Base-by-base conservation (phyloP, 2,113 vertebrate genomes). In the Monopterus albus region DNA sequence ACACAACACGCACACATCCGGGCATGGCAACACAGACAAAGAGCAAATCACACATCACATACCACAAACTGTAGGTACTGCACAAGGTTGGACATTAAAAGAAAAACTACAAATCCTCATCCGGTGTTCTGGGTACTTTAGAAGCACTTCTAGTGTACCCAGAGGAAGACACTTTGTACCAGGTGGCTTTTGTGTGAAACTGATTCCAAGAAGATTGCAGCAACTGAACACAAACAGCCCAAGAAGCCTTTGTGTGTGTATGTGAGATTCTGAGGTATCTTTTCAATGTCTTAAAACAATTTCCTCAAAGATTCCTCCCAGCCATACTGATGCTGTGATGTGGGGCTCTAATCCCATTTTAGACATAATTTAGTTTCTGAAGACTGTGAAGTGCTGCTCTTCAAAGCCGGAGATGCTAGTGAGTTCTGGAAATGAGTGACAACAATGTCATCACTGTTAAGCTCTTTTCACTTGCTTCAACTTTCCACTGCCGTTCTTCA, bases 331-430 rank as follows among this genome's bases (percentile, higher is more conserved):
- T 45, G 69, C 72, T 74, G 39, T 60, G 78, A 84, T 63, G 70
- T 82, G 49, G 47, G 38, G 38, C 69, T 43, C n/a, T 82, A 84
- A 86, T 89, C 85, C 78, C 40, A 56, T 76, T 84, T 71, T 23
- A 74, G 61, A 62, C 66, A 14, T 73, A 66, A 87, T 75, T 80
- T 60, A 28, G 40, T 87, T 89, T 79, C 59, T 60, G 39, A 25
- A 51, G 55, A 72, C 74, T 83, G 56, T 68, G 57, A 85, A 71
- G 49, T 8, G 36, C 46, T 36, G 46, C 51, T 65, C 82, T 86
- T 86, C 72, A 86, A 88, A 75, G 73, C 61, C 6, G 1, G 18
- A 21, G 33, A 68, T 58, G 53, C 46, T 18, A 69, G 53, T 67
- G 50, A 59, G 59, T 75, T 74, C 63, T 53, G 58, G 61, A 63